Conservation (phyloP, 2,797 vertebrate species). For the Typhlichthys subterraneus region DNA sequence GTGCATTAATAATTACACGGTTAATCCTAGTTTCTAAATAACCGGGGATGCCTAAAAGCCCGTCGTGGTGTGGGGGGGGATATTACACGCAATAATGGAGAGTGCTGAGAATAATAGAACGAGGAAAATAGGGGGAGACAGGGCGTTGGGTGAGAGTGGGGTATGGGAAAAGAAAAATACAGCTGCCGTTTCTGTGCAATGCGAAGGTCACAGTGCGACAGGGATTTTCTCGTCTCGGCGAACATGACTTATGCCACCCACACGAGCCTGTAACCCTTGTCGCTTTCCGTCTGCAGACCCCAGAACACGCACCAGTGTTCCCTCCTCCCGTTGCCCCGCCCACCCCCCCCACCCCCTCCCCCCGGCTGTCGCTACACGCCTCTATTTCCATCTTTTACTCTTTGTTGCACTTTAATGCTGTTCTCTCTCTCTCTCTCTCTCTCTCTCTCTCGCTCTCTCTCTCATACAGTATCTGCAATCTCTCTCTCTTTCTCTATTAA, state of each 20-base stretch:
- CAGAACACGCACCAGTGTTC: conserved; percentile 48
- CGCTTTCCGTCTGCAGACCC: conserved; percentile 83
- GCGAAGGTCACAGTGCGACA: conserved; percentile 91
- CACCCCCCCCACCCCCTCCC: too few relatives aligned
- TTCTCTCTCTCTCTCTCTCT: conserved; percentile 1
- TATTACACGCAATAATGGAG: conserved; percentile 56
- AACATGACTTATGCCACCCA: conserved; percentile 90
- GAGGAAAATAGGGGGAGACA: conserved; percentile 44
- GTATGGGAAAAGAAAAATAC: conserved; percentile 38
- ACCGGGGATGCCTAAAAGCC: conserved; percentile 74
- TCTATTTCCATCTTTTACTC: too few relatives aligned
- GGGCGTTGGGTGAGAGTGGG: conserved; percentile 10
- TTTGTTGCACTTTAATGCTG: neutral
- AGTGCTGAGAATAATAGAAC: conserved; percentile 52
- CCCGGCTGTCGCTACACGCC: too few relatives aligned
- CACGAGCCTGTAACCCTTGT: conserved; percentile 89
- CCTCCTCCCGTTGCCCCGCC: too few relatives aligned
- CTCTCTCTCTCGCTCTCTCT: conserved; percentile 4
- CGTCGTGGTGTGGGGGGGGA: conserved; percentile 67
- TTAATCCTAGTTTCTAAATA: conserved; percentile 87
- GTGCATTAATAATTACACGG: conserved; percentile 87
- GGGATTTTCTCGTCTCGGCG: conserved; percentile 87
- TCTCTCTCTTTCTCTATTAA: conserved; percentile 10
- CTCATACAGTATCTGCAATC: conserved; percentile 1
- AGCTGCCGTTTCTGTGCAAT: conserved; percentile 84